Evolutionary conservation across 2,113 vertebrate genomes (phyloP).

Genomic region (Tiliqua scincoides): DNA sequence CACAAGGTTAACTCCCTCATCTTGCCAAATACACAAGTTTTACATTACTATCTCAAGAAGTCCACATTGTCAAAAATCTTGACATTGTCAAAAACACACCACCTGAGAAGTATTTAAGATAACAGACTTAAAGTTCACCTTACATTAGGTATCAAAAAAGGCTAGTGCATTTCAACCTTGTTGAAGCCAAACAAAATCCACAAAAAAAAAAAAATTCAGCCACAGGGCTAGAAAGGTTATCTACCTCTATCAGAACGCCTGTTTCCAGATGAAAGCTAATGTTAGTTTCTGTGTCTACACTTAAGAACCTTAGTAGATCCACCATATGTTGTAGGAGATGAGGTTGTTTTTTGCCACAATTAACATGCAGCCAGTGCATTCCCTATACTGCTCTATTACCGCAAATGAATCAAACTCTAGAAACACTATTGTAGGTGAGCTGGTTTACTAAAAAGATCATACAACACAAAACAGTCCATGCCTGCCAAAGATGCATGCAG

Average conservation of each 20-base stretch:
- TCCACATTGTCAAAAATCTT: slow-evolving; percentile 46
- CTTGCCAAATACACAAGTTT: slow-evolving; percentile 33
- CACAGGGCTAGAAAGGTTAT: slow-evolving; percentile 57
- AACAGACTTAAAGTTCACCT: slow-evolving; percentile 62
- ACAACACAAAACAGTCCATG: slow-evolving; percentile 72
- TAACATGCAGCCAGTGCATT: slow-evolving; percentile 75
- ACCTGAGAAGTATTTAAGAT: slow-evolving; percentile 61
- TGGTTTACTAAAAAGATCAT: slow-evolving; percentile 70
- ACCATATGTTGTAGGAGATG: slow-evolving; percentile 48
- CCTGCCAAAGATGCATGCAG: slow-evolving; percentile 75
- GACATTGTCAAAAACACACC: too few relatives aligned
- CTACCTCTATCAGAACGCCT: slow-evolving; percentile 57
- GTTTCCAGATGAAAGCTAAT: slow-evolving; percentile 62
- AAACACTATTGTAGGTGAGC: slow-evolving; percentile 68
- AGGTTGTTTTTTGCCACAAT: slow-evolving; percentile 71
- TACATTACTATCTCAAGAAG: slow-evolving; percentile 55
- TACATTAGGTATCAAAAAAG: slow-evolving; percentile 70
- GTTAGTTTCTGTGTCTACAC: slow-evolving; percentile 61
- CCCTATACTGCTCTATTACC: slow-evolving; percentile 72
- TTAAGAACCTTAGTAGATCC: slow-evolving; percentile 64
- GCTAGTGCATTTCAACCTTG: slow-evolving; percentile 71
- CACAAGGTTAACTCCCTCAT: slow-evolving; percentile 33
- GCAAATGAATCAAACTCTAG: slow-evolving; percentile 71
- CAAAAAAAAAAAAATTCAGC: slow-evolving; percentile 53
- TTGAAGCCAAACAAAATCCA: slow-evolving; percentile 71